These are phyloP conservation scores for Lophotis ruficrista DNA, from an alignment of 2,113 vertebrate genomes.

Conservation along the genomic window DNA sequence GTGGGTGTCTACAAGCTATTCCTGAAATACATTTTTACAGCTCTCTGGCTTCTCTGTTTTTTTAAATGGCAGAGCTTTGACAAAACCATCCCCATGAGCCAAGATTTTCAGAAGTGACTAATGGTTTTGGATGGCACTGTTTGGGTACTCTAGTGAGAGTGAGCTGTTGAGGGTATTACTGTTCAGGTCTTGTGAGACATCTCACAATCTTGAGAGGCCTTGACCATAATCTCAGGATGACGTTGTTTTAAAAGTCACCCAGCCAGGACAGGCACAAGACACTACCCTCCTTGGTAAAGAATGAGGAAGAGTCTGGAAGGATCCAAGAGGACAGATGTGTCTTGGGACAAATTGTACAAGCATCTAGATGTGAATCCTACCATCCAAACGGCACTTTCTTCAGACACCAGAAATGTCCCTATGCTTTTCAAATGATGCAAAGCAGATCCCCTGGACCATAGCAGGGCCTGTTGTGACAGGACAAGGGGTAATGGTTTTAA, in stretches of 20 bases:
- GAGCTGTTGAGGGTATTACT: neutral
- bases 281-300: neutral
- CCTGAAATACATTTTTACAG: neutral
- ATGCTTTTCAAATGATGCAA: neutral
- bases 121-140: neutral
- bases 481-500: no score
- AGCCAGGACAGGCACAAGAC: neutral
- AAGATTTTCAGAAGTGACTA: neutral
- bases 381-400: neutral
- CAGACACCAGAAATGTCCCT: neutral
- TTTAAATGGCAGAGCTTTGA: neutral
- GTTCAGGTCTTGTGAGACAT: neutral
- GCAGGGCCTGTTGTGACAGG: no score
- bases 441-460: neutral
- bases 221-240: neutral
- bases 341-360: neutral
- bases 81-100: neutral
- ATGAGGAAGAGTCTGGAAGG: neutral
- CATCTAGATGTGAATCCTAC: neutral
- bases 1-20: constrained; percentile 10
- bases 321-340: neutral
- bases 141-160: neutral
- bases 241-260: neutral
- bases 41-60: neutral
- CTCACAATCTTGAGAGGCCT: neutral